phyloP scores from a whole-genome alignment of 2,888 invertebrate genomes.

The Clanis bilineata region DNA sequence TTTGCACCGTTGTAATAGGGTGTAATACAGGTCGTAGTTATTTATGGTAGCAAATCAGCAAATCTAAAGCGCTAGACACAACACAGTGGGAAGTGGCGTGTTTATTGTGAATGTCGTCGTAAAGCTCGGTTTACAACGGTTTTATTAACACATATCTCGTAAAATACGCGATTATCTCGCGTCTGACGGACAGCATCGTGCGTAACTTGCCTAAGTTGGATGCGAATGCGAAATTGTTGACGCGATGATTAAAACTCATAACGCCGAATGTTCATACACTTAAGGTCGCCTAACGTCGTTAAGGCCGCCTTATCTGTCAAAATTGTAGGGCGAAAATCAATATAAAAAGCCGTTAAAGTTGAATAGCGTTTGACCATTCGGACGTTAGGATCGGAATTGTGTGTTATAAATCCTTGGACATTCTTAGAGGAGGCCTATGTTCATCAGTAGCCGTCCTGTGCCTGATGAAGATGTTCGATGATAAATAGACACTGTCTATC shows the following conservation, averaged over 20 bases:
- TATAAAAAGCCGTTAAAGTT: too few species aligned
- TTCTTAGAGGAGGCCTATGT: too few species aligned
- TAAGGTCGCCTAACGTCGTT: too few species aligned
- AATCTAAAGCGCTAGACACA: conserved; percentile 29
- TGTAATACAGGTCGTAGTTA: neutral
- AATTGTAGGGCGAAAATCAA: too few species aligned
- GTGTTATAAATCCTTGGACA: too few species aligned
- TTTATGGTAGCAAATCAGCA: conserved; percentile 11
- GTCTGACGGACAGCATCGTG: conserved; percentile 2
- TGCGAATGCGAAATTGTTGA: neutral
- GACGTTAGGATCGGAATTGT: too few species aligned
- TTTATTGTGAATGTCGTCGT: conserved; percentile 51
- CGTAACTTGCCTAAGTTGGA: neutral
- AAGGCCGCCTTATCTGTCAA: too few species aligned
- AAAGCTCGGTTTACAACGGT: conserved; percentile 49
- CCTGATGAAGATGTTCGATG: too few species aligned
- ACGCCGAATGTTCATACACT: too few species aligned
- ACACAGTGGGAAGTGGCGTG: conserved; percentile 47
- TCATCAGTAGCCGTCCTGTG: too few species aligned
- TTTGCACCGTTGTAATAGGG: neutral
- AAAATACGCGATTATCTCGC: conserved; percentile 25
- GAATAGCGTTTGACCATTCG: too few species aligned
- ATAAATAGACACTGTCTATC: too few species aligned
- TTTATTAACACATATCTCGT: conserved; percentile 51
- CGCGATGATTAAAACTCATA: neutral